Evolutionary conservation across 2,113 vertebrate species (phyloP).

Genomic region (Mixornis gularis): DNA sequence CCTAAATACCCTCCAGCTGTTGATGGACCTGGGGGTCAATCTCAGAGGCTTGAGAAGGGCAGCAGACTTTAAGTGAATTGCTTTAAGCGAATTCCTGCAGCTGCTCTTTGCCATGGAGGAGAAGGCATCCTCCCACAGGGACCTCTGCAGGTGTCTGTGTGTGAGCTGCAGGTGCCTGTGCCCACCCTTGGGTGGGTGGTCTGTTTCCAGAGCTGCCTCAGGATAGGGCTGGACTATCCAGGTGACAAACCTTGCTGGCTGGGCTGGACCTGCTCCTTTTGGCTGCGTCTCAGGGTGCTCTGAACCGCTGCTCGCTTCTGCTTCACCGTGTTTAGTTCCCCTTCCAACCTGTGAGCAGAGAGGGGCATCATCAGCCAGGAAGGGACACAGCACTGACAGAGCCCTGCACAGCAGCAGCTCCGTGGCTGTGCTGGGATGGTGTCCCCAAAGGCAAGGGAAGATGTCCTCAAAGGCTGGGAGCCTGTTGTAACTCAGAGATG

Average conservation of each 20-base stretch:
- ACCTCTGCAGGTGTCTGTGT: background rate
- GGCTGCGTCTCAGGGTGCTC: slow-evolving; percentile 69
- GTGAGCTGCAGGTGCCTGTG: background rate
- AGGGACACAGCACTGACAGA: background rate
- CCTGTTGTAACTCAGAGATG: background rate
- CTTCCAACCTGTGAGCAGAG: slow-evolving; percentile 75
- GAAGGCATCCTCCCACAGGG: background rate
- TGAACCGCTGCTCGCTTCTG: slow-evolving; percentile 74
- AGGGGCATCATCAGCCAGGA: background rate
- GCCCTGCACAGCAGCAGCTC: background rate
- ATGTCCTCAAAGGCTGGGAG: background rate
- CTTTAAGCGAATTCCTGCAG: background rate
- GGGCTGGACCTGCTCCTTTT: slow-evolving; percentile 43
- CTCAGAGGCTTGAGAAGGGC: background rate
- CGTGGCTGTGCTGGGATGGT: background rate
- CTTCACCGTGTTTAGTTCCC: slow-evolving; percentile 79
- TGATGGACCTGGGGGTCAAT: background rate
- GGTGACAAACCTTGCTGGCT: slow-evolving; percentile 68
- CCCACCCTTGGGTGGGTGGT: background rate
- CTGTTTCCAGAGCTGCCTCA: background rate
- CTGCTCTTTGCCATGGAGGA: background rate
- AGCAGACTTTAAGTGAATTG: background rate
- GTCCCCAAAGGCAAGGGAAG: background rate
- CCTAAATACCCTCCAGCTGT: background rate
- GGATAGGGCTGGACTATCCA: background rate